phyloP scores from a whole-genome alignment of 2,797 vertebrate genomes.

The Pseudochaenichthys georgianus region DNA sequence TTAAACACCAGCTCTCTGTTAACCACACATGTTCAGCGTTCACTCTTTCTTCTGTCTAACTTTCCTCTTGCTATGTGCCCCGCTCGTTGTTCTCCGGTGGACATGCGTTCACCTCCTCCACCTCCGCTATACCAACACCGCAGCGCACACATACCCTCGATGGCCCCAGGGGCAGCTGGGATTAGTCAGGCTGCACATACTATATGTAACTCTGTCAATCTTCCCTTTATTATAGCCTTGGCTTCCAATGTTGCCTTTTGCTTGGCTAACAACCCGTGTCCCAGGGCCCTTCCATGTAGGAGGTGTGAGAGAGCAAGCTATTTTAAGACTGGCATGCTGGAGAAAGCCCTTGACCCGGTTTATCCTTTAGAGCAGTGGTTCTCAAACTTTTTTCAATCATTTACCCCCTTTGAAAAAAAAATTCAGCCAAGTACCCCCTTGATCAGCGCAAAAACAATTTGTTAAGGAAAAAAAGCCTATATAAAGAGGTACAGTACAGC shows the following conservation, averaged over 20 bases:
- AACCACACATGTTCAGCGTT: conserved; percentile 67
- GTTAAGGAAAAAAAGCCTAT: too few relatives aligned
- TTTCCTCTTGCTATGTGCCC: conserved; percentile 25
- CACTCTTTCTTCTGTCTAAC: conserved; percentile 3
- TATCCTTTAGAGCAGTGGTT: conserved; percentile 57
- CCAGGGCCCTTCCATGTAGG: conserved; percentile 61
- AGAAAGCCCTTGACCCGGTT: conserved; percentile 80
- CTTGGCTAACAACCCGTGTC: conserved; percentile 57
- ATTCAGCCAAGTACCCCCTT: too few relatives aligned
- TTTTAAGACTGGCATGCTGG: conserved; percentile 75
- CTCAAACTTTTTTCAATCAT: too few relatives aligned
- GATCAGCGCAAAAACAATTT: too few relatives aligned
- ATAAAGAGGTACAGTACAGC: too few relatives aligned
- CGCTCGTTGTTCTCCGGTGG: conserved; percentile 30
- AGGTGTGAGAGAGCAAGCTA: conserved; percentile 68
- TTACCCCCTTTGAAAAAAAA: too few relatives aligned
- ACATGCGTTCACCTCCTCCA: conserved; percentile 42
- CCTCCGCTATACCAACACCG: conserved; percentile 28
- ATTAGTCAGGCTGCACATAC: conserved; percentile 54
- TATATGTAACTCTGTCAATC: conserved; percentile 49
- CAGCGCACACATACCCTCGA: conserved; percentile 26
- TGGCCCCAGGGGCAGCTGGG: conserved; percentile 36
- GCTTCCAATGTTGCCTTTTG: conserved; percentile 51
- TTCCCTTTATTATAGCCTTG: conserved; percentile 48
- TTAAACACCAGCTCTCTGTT: conserved; percentile 73